Evolutionary conservation across 2,888 invertebrate species (phyloP).

Genomic region (Drosophila falleni): DNA sequence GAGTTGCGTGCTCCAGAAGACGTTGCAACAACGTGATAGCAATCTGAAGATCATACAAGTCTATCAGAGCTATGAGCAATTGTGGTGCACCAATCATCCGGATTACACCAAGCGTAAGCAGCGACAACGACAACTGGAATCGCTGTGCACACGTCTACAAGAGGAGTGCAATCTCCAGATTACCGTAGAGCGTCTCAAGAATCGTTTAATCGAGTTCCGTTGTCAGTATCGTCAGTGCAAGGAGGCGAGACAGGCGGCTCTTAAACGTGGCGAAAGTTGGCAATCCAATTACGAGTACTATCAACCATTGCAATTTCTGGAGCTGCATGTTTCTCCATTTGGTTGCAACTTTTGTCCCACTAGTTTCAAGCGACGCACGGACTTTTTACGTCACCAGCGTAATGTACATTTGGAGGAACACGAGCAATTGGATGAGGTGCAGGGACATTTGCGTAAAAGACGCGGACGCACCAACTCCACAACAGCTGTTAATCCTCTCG

Average conservation of each 20-base stretch:
- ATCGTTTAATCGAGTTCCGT: conserved; percentile 77
- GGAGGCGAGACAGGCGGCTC: conserved; percentile 59
- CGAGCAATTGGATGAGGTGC: conserved; percentile 19
- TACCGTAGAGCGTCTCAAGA: conserved; percentile 72
- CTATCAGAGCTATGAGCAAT: conserved; percentile 72
- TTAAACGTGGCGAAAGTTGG: conserved; percentile 61
- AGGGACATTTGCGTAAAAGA: conserved; percentile 16
- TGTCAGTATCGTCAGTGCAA: conserved; percentile 76
- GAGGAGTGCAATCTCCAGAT: conserved; percentile 75
- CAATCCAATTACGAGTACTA: conserved; percentile 73
- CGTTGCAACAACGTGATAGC: conserved; percentile 64
- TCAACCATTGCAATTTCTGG: conserved; percentile 68
- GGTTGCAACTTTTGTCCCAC: conserved; percentile 62
- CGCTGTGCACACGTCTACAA: conserved; percentile 70
- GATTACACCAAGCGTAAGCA: conserved; percentile 77
- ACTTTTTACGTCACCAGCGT: conserved; percentile 67
- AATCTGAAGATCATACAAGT: conserved; percentile 77
- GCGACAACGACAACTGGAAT: conserved; percentile 70
- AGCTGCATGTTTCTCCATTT: conserved; percentile 80
- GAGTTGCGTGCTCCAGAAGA: conserved; percentile 65
- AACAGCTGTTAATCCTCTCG: conserved; percentile 38
- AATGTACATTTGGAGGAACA: conserved; percentile 59
- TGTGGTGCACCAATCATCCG: conserved; percentile 77
- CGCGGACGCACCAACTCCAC: neutral
- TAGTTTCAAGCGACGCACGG: conserved; percentile 72